phyloP scores from a whole-genome alignment of 2,888 invertebrate species.

The Melanotus villosus region DNA sequence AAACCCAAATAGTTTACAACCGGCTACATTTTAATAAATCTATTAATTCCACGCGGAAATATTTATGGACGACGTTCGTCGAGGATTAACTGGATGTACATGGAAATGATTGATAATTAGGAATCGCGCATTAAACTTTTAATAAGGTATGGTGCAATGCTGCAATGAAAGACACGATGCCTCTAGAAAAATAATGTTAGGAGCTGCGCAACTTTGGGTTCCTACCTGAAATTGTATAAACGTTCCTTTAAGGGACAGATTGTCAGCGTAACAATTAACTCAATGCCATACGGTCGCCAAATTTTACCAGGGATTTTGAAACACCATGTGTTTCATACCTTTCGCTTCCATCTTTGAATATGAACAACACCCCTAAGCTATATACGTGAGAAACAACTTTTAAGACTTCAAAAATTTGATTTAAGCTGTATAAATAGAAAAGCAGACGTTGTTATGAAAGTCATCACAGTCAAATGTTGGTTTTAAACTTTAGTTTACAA shows the following conservation, averaged over 20 bases:
- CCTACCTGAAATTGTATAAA: slow-evolving; percentile 31
- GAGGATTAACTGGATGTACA: neutral
- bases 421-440: neutral
- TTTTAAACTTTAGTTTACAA: no score
- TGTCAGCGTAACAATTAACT: slow-evolving; percentile 51
- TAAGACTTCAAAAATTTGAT: neutral
- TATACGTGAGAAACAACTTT: slow-evolving; percentile 14
- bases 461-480: no score
- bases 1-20: slow-evolving; percentile 10
- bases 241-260: slow-evolving; percentile 47
- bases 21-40: slow-evolving; percentile 16
- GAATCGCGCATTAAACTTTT: neutral
- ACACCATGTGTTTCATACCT: slow-evolving; percentile 25
- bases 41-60: slow-evolving; percentile 1
- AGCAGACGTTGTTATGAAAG: neutral
- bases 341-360: neutral
- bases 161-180: neutral
- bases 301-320: slow-evolving; percentile 41
- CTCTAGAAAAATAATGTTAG: neutral
- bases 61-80: neutral
- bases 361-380: slow-evolving; percentile 1
- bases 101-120: neutral
- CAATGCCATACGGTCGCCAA: slow-evolving; percentile 50
- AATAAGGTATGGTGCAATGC: neutral
- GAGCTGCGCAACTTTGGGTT: slow-evolving; percentile 2